Evolutionary conservation across 2,888 invertebrate species (phyloP).

Genomic region (Sinopyrophorus schimmeli): DNA sequence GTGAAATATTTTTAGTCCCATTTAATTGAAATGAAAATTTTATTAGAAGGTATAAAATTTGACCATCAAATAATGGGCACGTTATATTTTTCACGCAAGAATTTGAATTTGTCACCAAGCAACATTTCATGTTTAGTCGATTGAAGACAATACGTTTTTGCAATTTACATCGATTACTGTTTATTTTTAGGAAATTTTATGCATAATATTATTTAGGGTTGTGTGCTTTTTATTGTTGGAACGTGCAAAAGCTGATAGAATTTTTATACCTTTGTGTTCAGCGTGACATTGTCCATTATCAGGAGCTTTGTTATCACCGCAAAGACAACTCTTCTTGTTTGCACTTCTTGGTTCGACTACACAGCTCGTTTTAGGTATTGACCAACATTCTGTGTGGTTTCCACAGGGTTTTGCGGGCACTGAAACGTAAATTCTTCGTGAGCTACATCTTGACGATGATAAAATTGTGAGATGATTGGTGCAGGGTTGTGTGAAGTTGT

Average conservation of each 20-base stretch:
- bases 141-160: too few relatives aligned
- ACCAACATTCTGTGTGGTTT: slow-evolving; percentile 47
- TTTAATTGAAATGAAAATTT: too few relatives aligned
- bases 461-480: too few relatives aligned
- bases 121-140: background rate
- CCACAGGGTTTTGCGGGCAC: slow-evolving; percentile 46
- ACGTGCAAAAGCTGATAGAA: too few relatives aligned
- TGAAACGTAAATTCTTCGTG: slow-evolving; percentile 36
- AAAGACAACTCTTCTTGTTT: slow-evolving; percentile 43
- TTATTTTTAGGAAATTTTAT: too few relatives aligned
- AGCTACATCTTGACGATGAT: slow-evolving; percentile 6
- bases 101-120: background rate
- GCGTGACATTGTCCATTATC: slow-evolving; percentile 48
- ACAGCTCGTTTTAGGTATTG: slow-evolving; percentile 51
- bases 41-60: too few relatives aligned
- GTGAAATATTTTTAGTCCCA: too few relatives aligned
- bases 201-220: too few relatives aligned
- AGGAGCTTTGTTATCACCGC: slow-evolving; percentile 52
- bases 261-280: slow-evolving; percentile 48
- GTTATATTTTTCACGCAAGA: background rate
- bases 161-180: too few relatives aligned
- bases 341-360: slow-evolving; percentile 39
- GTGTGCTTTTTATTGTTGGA: too few relatives aligned
- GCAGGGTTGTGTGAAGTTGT: too few relatives aligned
- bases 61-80: too few relatives aligned